A percentile compares a stretch with the other conserved stretches of the same genome.
Evolutionary conservation across 1,140 invertebrate species (phyloP).

Genomic region (Sinonovacula constricta): DNA sequence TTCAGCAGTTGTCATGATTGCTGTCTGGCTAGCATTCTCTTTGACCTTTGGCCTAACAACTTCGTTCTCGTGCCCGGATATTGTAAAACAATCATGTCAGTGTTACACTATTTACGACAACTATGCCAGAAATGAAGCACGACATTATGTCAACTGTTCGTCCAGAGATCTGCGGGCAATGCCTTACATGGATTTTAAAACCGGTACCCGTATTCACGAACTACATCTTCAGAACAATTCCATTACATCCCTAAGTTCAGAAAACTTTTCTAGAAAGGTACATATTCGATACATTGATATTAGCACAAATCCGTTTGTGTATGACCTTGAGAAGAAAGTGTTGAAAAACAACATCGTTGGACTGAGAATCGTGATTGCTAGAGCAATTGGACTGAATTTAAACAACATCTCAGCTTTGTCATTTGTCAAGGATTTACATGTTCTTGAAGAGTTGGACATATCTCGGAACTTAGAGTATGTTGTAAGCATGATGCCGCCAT

Average conservation of each 20-base stretch:
- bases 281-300: constrained; percentile 11
- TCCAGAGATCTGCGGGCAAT: constrained; percentile 22
- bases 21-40: too few relatives aligned
- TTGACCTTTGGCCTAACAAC: not conserved
- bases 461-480: constrained; percentile 39
- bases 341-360: constrained; percentile 6
- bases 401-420: constrained; percentile 33
- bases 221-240: constrained; percentile 40
- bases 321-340: constrained; percentile 2
- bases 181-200: constrained; percentile 22
- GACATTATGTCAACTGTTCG: constrained; percentile 24
- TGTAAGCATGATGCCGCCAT: constrained; percentile 30
- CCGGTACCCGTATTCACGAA: constrained; percentile 16
- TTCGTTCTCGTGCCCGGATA: constrained; percentile 21
- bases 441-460: constrained; percentile 35
- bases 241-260: not conserved
- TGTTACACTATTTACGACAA: constrained; percentile 22
- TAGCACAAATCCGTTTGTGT: constrained; percentile 27
- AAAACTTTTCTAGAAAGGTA: constrained; percentile 8
- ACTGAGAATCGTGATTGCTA: constrained; percentile 16
- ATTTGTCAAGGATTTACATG: constrained; percentile 13
- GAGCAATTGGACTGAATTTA: constrained; percentile 30
- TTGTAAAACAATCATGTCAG: constrained; percentile 2
- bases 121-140: not conserved
- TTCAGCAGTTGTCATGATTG: too few relatives aligned